Conservation (phyloP, 1,140 invertebrate genomes). For the Drosophila bifasciata region DNA sequence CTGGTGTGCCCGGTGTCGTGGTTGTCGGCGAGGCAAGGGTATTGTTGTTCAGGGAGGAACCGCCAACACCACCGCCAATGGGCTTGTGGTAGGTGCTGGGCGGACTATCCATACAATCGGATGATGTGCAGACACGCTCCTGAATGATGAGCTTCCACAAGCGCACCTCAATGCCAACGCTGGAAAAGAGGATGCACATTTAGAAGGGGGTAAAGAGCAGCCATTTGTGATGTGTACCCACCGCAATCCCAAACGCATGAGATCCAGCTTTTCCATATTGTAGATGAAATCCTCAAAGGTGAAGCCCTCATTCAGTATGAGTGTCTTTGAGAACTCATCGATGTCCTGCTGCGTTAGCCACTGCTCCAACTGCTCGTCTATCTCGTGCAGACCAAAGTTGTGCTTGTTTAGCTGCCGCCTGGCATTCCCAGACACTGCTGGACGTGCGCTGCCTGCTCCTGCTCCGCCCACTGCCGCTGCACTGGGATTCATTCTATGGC, state of each 20-base stretch:
- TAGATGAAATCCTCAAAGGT: conserved; percentile 91
- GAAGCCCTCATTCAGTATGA: conserved; percentile 90
- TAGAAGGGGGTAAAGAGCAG: background rate
- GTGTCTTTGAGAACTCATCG: conserved; percentile 86
- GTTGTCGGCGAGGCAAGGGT: conserved; percentile 52
- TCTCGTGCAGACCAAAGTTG: conserved; percentile 87
- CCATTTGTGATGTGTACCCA: conserved; percentile 74
- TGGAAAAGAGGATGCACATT: conserved; percentile 7
- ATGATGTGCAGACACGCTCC: conserved; percentile 62
- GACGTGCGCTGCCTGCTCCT: conserved; percentile 32
- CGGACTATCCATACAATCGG: conserved; percentile 62
- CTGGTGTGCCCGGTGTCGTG: conserved; percentile 51
- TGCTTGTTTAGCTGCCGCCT: conserved; percentile 65
- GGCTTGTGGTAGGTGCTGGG: conserved; percentile 53
- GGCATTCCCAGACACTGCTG: conserved; percentile 41
- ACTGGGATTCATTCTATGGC: conserved; percentile 73
- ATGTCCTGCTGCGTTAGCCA: conserved; percentile 87
- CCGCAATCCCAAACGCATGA: conserved; percentile 89
- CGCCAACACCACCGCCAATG: conserved; percentile 26
- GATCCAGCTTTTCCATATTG: conserved; percentile 90
- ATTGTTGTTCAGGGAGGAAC: conserved; percentile 47
- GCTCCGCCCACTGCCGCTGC: conserved; percentile 27
- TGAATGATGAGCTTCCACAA: conserved; percentile 80
- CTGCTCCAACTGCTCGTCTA: conserved; percentile 85
- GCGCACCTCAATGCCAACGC: conserved; percentile 78